Base-by-base conservation (phyloP, 1,140 invertebrate species). In the Grapholita molesta region DNA sequence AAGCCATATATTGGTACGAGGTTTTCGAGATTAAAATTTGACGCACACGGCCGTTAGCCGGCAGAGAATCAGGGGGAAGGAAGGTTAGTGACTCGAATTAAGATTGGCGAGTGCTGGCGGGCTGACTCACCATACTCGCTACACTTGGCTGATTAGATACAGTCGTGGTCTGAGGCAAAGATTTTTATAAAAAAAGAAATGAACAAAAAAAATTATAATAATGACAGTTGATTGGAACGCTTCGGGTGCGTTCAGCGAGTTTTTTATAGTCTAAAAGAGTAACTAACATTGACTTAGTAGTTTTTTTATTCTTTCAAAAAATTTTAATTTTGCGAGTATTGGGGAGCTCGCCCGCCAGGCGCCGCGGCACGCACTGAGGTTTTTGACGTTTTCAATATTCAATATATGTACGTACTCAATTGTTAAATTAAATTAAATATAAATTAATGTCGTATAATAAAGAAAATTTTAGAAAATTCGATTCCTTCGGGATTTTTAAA, bases 1-100 rank as follows among this genome's bases (percentile, higher is more conserved):
- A 77, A 77, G 84, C 67, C 73, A 64, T 35, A 75, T 82, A n/a
- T 74, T 76, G 79, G 61, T 70, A 52, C 65, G 73, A 73, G 73
- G 75, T 76, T 72, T 65, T 68, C 25, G 55, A 61, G 55, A 55
- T 55, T 55, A 25, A 48, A 48, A 48, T 21, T n/a, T 48, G 12
- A 88, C 81, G 81, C 84, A 80, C 78, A 78, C 77, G 80, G 78
- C 76, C 75, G 76, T 72, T 70, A 72, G 28, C 23, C 70, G 71
- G 61, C 75, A 61, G 83, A 55, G 52, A 55, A 55, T 28, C 15
- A 28, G 55, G 55, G 21, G 55, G 25, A 38, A 33, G 33, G 30
- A 65, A 65, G 30, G 33, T 35, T 65, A 65, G 30, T 65, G 64
- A 65, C 30, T 65, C 30, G 15, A 9, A 23, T 61, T 61, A 61